Percentiles rank a stretch among this genome's conserved stretches.
Conservation (phyloP, 2,888 invertebrate species). For the Helleia helle region DNA sequence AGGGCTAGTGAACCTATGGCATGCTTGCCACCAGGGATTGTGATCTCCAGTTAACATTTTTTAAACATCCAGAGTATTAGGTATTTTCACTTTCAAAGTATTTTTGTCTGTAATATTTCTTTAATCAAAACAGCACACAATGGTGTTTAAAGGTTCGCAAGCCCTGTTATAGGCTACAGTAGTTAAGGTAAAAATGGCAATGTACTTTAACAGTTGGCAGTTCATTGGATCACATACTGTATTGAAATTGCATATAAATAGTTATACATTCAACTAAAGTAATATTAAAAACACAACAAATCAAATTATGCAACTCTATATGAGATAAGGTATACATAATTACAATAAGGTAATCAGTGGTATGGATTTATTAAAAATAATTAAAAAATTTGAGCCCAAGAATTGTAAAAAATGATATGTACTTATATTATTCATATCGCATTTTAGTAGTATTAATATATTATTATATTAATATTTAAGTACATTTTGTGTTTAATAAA, state of each 20-base stretch:
- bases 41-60: too few species aligned
- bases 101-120: too few species aligned
- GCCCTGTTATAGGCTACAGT: too few species aligned
- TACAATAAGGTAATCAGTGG: too few species aligned
- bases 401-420: conserved; percentile 7
- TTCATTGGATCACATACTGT: background rate
- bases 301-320: background rate
- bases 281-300: conserved; percentile 6
- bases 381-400: conserved; percentile 1
- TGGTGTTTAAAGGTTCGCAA: too few species aligned
- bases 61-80: too few species aligned
- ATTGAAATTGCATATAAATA: background rate
- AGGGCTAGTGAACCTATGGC: background rate
- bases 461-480: too few species aligned
- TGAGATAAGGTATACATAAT: too few species aligned
- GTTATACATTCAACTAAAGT: background rate
- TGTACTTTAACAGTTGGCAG: background rate
- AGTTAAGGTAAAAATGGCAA: conserved; percentile 1
- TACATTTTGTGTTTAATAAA: background rate
- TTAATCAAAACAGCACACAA: too few species aligned
- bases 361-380: too few species aligned
- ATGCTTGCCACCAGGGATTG: too few species aligned
- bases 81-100: too few species aligned
- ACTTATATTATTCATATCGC: conserved; percentile 1
- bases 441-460: background rate